These are phyloP conservation scores for Strix occidentalis DNA, from an alignment of 2,797 vertebrate species.

Conservation along the genomic window DNA sequence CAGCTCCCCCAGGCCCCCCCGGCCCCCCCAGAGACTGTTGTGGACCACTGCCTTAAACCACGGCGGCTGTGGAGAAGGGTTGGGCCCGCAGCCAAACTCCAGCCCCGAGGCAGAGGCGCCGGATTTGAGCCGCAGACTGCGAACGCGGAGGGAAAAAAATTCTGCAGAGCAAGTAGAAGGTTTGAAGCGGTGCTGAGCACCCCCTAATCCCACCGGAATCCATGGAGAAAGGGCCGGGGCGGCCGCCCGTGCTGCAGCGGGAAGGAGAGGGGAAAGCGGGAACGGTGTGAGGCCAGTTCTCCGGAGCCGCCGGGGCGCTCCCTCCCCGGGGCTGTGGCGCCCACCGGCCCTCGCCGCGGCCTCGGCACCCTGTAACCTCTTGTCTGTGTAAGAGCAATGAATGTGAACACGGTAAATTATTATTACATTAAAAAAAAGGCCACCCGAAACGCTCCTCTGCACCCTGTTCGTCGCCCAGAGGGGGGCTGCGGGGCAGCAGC, in stretches of 20 bases:
- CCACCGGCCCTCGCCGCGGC: neutral
- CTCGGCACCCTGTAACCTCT: conserved; percentile 68
- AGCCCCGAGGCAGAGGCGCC: neutral
- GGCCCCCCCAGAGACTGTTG: conserved; percentile 1
- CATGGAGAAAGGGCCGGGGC: neutral
- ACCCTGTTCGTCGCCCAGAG: neutral
- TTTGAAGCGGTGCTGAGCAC: neutral
- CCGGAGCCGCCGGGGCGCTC: neutral
- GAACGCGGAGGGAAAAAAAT: rapidly evolving
- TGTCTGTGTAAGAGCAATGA: conserved; percentile 71
- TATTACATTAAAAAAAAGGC: conserved; percentile 62
- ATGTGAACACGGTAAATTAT: conserved; percentile 72
- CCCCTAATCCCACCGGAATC: neutral
- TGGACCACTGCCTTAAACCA: conserved; percentile 49
- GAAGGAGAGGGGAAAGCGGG: neutral
- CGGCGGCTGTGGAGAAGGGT: neutral
- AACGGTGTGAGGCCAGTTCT: neutral
- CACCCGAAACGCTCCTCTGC: neutral
- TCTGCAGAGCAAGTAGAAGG: neutral
- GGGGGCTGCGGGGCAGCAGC: neutral
- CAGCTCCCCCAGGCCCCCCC: neutral
- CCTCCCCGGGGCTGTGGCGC: neutral
- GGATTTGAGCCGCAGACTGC: neutral
- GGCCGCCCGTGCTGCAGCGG: neutral
- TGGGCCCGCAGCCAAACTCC: neutral